A percentile compares a stretch with the other conserved stretches of the same genome.
These are phyloP conservation scores for Alligator sinensis DNA, from an alignment of 2,113 vertebrate species.

Conservation along the genomic window DNA sequence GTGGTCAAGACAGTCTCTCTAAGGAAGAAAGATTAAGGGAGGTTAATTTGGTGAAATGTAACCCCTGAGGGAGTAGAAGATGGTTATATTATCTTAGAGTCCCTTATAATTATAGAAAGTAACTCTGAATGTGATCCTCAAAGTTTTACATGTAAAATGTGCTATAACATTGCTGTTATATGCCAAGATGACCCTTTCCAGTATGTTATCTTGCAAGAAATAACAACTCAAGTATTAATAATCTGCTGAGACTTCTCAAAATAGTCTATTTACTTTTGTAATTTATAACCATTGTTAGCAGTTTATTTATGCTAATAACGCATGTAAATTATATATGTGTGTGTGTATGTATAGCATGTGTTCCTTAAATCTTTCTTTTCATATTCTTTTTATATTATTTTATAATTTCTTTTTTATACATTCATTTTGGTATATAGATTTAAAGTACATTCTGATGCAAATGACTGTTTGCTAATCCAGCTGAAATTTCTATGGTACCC, in stretches of 20 bases:
- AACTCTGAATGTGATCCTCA: background rate
- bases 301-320: background rate
- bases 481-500: background rate
- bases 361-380: background rate
- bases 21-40: background rate
- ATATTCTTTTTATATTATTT: background rate
- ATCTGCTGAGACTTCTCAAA: background rate
- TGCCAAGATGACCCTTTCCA: background rate
- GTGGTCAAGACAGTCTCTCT: background rate
- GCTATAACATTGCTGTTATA: background rate
- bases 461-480: background rate
- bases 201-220: background rate
- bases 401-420: background rate
- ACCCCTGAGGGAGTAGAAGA: rapidly evolving
- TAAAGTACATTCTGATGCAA: background rate
- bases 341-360: background rate
- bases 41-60: background rate
- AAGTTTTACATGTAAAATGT: rapidly evolving
- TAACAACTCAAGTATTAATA: background rate
- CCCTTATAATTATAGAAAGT: background rate
- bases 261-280: background rate
- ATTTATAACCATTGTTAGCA: background rate
- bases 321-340: background rate
- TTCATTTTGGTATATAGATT: background rate
- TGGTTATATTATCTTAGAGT: background rate